Base-by-base conservation (phyloP, 2,113 vertebrate species). In the Cololabis saira region DNA sequence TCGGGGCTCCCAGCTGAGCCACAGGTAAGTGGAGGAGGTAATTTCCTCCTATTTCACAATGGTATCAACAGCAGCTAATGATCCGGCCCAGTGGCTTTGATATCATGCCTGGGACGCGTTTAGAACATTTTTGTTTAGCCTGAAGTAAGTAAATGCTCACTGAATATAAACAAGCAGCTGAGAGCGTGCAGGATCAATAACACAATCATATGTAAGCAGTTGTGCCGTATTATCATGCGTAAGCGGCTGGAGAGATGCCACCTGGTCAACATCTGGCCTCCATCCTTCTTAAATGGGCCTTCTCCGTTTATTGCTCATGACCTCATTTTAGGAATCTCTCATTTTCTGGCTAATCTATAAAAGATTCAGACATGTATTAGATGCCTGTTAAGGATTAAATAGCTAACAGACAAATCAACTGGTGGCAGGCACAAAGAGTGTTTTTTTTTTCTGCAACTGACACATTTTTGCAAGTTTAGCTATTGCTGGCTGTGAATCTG, bases 1-100 rank as follows among this genome's bases (percentile, higher is more conserved):
- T 37, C 92, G 96, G 24, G 97, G 97, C 19, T 95, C 97, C 58
- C 97, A 99, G 83, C 95, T 98, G 62, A 93, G 95, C 58, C 97
- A 99, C 88, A 97, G 97, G 98, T 98, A 71, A 90, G 80, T 14
- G 17, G 53, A 43, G 16, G 13, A n/a, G 15, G 10, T 10, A 54
- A 3, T 33, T 11, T 54, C 17, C n/a, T n/a, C 13, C 5, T 37
- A 5, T 17, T 37, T 54, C 52, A 54, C 12, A 3, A 37, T 42
- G 12, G 13, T 15, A 14, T 57, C 3, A 56, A 19, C 1, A 22
- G 1, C 10, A 2, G 33, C 33, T 37, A 9, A 7, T 40, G 17
- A 16, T 41, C 2, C 33, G 12, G 6, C 19, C 27, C 27, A 33
- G 5, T 40, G 12, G 16, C 40, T 18, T 40, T 61, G 30, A 50